A percentile compares a stretch with the other conserved stretches of the same genome.
These are phyloP conservation scores for Anthophora plumipes DNA, from an alignment of 2,888 invertebrate genomes.

Conservation along the genomic window DNA sequence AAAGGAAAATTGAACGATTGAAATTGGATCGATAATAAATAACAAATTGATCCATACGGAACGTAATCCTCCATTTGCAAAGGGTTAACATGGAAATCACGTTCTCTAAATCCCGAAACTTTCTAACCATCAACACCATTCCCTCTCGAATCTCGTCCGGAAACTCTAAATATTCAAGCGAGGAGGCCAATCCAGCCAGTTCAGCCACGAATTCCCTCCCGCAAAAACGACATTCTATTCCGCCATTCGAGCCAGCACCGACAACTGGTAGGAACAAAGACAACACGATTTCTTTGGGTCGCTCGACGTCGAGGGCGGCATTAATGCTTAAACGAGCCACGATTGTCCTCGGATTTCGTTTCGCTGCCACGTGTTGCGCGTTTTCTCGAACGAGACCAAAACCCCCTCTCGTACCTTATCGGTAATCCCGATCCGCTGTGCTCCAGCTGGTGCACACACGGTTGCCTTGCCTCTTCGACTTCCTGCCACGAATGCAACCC, in stretches of 20 bases:
- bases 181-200: background rate
- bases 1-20: no score
- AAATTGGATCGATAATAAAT: no score
- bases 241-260: background rate
- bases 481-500: slow-evolving; percentile 41
- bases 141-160: background rate
- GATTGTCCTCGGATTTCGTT: slow-evolving; percentile 47
- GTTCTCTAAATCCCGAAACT: no score
- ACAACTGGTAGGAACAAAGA: background rate
- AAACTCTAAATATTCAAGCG: background rate
- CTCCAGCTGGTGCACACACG: background rate
- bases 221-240: background rate
- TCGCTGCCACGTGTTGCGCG: slow-evolving; percentile 55
- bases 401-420: slow-evolving; percentile 53
- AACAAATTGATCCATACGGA: no score
- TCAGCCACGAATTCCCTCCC: background rate
- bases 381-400: slow-evolving; percentile 31
- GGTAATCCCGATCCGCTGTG: slow-evolving; percentile 51
- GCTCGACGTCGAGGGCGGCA: background rate
- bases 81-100: no score
- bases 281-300: slow-evolving; percentile 6
- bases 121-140: no score
- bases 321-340: slow-evolving; percentile 37
- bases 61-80: no score
- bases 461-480: slow-evolving; percentile 43